Evolutionary conservation across 2,888 invertebrate species (phyloP).

Genomic region (Mechanitis mazaeus): DNA sequence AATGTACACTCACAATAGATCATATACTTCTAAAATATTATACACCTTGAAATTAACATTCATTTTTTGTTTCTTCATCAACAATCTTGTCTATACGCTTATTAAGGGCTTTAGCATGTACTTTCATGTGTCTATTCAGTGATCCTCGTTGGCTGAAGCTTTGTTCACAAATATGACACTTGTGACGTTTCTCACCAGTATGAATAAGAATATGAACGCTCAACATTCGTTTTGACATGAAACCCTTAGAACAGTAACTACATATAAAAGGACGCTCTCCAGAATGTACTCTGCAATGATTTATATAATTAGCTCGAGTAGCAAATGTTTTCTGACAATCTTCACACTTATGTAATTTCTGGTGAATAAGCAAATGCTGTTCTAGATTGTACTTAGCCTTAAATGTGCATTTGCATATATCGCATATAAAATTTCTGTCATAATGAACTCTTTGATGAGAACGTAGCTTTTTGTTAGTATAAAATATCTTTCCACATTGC

Average conservation of each 20-base stretch:
- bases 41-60: too few species aligned
- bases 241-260: slow-evolving; percentile 54
- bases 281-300: slow-evolving; percentile 64
- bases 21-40: too few species aligned
- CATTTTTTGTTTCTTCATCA: too few species aligned
- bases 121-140: slow-evolving; percentile 63
- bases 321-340: slow-evolving; percentile 59
- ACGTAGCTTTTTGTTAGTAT: slow-evolving; percentile 48
- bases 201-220: slow-evolving; percentile 62
- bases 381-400: slow-evolving; percentile 60
- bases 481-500: slow-evolving; percentile 67
- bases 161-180: slow-evolving; percentile 58
- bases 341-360: slow-evolving; percentile 59
- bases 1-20: too few species aligned
- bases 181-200: slow-evolving; percentile 64
- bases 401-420: slow-evolving; percentile 58
- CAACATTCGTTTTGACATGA: slow-evolving; percentile 55
- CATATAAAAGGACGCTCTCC: slow-evolving; percentile 61
- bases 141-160: slow-evolving; percentile 65
- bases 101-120: slow-evolving; percentile 47
- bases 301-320: slow-evolving; percentile 46
- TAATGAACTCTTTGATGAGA: slow-evolving; percentile 55
- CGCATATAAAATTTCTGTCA: slow-evolving; percentile 57
- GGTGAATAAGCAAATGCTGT: slow-evolving; percentile 62
- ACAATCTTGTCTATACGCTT: not conserved